Base-by-base conservation (phyloP, 2,888 invertebrate genomes). In the Chymomyza amoena region DNA sequence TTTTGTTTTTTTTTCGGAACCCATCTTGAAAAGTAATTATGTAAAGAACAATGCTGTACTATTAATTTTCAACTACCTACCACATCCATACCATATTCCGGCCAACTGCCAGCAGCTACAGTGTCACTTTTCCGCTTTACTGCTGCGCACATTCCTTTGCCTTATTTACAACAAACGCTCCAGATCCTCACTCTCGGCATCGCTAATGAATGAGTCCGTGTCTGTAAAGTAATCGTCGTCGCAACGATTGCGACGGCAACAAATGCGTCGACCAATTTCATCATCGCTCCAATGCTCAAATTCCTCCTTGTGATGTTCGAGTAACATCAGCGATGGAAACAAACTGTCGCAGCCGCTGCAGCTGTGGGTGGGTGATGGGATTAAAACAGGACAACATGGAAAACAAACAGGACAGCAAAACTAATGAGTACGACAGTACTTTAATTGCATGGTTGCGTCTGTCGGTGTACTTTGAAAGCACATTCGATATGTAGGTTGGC, bases 241-340 rank as follows among this genome's bases (percentile, higher is more conserved):
- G 50, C 89, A 81, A 51, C 91, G 90, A 89, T 91, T 92, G 52
- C 91, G 89, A 32, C 91, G 90, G 74, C 92, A 92, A 62, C 91
- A 91, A 52, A 90, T 84, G 20, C 90, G 87, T 89, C 94, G 93
- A 88, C 93, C 93, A 16, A 94, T 94, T 89, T 95, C 95, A 74
- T 93, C 94, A 67, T 93, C 94, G 78, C 95, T 95, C 96, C 96
- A 96, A 91, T 96, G 96, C 89, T 96, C 95, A 91, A 95, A 95
- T 91, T 95, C 95, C 90, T 96, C 96, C 91, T 96, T 96, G 92
- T 96, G 96, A 91, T 96, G 95, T 90, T 96, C 96, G 77, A 96
- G 92, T 28, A 95, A 94, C 95, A 95, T 95, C 85, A 96, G 92
- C 20, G 95, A 95, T 15, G 95, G 95, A 91, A 96, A 96, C 77